phyloP scores from a whole-genome alignment of 2,113 vertebrate species.

The Dolichotis patagonum region DNA sequence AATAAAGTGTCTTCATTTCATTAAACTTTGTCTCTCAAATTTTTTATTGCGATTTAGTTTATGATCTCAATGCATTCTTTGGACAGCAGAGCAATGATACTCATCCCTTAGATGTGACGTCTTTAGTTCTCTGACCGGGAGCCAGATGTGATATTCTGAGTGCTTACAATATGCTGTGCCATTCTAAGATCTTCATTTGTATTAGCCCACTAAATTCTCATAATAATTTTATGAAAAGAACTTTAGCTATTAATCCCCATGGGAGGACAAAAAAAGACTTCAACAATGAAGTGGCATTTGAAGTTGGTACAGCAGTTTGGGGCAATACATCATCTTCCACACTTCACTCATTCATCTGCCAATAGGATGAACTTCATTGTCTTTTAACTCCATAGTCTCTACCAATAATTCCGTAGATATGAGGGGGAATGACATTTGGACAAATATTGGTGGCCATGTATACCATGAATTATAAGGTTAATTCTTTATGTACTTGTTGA shows the following conservation, averaged over 20 bases:
- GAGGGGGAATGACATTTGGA: background rate
- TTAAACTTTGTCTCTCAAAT: background rate
- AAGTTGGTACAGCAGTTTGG: background rate
- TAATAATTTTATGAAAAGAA: background rate
- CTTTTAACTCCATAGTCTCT: background rate
- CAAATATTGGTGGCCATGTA: background rate
- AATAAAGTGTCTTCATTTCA: background rate
- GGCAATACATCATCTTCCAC: background rate
- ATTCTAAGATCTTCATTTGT: background rate
- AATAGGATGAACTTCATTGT: background rate
- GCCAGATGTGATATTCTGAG: background rate
- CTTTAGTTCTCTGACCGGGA: background rate
- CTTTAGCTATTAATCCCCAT: background rate
- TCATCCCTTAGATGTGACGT: background rate
- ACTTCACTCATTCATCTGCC: background rate
- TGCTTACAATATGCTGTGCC: background rate
- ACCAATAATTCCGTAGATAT: background rate
- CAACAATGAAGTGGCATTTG: slow-evolving; percentile 19
- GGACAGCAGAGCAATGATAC: too few relatives aligned
- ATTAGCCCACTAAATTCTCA: background rate
- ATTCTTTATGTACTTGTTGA: background rate
- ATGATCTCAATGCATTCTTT: background rate
- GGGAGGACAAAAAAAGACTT: background rate
- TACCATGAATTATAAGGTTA: background rate
- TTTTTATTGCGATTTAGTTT: background rate